phyloP scores from a whole-genome alignment of 1,140 invertebrate species.

The Hylaeus anthracinus region DNA sequence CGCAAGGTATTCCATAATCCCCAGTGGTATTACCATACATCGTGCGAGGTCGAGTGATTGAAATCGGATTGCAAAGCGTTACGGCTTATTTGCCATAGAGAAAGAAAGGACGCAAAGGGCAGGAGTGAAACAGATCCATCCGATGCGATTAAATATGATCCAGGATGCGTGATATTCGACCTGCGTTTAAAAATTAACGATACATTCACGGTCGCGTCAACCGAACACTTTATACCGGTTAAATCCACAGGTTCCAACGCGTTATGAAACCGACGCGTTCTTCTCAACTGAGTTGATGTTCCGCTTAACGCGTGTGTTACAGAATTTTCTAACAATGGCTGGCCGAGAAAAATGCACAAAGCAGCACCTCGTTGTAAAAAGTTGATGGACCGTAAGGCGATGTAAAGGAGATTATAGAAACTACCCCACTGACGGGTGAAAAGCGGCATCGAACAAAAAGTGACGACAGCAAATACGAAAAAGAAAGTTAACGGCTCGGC shows the following conservation, averaged over 20 bases:
- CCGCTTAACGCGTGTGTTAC: no score
- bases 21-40: conserved; percentile 22
- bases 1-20: not conserved
- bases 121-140: not conserved
- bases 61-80: conserved; percentile 17
- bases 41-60: conserved; percentile 18
- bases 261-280: no score
- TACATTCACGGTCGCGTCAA: not conserved
- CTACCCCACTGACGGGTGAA: not conserved
- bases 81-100: not conserved
- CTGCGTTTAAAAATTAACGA: not conserved
- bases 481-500: not conserved
- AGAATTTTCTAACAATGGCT: no score
- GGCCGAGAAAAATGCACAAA: not conserved
- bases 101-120: not conserved
- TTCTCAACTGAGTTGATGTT: no score
- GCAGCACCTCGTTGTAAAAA: not conserved
- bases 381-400: not conserved
- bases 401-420: not conserved
- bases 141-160: not conserved
- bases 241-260: no score
- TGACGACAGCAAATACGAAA: not conserved
- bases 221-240: no score
- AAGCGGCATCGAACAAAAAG: not conserved
- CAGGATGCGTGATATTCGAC: not conserved